A percentile compares a stretch with the other conserved stretches of the same genome.
Evolutionary conservation across 2,113 vertebrate genomes (phyloP).

Genomic region (Tautogolabrus adspersus): DNA sequence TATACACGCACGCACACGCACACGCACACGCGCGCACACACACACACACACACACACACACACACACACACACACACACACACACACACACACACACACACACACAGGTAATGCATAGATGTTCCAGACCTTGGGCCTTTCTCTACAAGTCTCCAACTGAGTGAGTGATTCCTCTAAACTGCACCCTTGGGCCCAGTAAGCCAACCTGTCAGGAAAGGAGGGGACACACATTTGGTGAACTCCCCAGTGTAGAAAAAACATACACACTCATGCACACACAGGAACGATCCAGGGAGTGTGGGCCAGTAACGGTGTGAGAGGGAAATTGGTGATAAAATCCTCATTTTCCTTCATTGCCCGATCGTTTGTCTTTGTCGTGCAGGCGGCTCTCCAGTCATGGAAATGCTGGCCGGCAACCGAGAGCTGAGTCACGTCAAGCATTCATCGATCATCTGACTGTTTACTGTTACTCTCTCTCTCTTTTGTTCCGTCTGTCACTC

Average conservation of each 20-base stretch:
- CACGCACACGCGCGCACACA: not conserved
- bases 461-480: conserved; percentile 67
- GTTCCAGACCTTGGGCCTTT: conserved; percentile 69
- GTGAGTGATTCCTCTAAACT: conserved; percentile 78
- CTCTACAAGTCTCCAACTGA: conserved; percentile 66
- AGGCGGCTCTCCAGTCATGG: conserved; percentile 66
- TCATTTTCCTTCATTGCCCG: conserved; percentile 79
- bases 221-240: conserved; percentile 76
- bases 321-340: conserved; percentile 83
- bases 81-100: not conserved
- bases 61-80: too few relatives aligned
- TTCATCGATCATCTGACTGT: conserved; percentile 71
- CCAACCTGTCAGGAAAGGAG: conserved; percentile 62
- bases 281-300: conserved; percentile 55
- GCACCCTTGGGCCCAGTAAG: conserved; percentile 71
- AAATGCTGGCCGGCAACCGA: conserved; percentile 64
- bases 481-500: conserved; percentile 19
- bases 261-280: conserved; percentile 39
- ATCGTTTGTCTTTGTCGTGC: conserved; percentile 76
- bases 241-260: conserved; percentile 53
- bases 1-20: conserved; percentile 6
- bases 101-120: conserved; percentile 65
- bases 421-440: conserved; percentile 73
- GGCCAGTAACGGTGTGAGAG: conserved; percentile 62
- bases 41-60: too few relatives aligned